Conservation (phyloP, 30 jellyfish, hydroid and myxozoan species). For the Hydractinia symbiolongicarpus region DNA sequence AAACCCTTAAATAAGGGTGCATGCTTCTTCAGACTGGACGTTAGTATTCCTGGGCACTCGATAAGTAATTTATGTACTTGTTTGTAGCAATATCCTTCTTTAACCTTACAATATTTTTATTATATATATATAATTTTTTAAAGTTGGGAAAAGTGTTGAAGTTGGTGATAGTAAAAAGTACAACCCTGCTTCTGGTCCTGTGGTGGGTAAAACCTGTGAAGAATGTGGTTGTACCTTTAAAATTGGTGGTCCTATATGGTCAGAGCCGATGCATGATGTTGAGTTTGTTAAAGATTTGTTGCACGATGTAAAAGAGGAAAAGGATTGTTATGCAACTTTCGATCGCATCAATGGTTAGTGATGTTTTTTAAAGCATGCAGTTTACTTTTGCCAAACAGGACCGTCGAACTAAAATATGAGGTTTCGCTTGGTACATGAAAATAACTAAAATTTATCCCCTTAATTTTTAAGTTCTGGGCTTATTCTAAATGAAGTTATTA, state of each 20-base stretch:
- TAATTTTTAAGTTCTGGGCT: too few species aligned
- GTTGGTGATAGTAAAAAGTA: conserved; percentile 77
- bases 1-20: too few species aligned
- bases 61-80: too few species aligned
- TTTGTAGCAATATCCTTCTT: too few species aligned
- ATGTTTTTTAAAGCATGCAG: background rate
- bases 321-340: conserved; percentile 46
- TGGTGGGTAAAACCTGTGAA: conserved; percentile 53
- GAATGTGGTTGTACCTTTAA: conserved; percentile 74
- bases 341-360: conserved; percentile 70
- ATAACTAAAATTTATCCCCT: background rate
- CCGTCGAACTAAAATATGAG: background rate
- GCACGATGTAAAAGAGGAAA: conserved; percentile 34
- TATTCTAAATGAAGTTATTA: too few species aligned
- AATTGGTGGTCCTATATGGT: conserved; percentile 97
- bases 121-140: too few species aligned
- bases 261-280: conserved; percentile 68
- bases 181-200: conserved; percentile 91
- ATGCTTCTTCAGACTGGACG: too few species aligned
- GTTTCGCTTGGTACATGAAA: background rate
- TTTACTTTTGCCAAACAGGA: background rate
- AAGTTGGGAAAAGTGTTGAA: conserved; percentile 81
- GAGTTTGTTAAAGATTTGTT: conserved; percentile 51
- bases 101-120: too few species aligned
- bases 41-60: too few species aligned